These are phyloP conservation scores for Syngnathus acus DNA, from an alignment of 2,797 vertebrate species.

Conservation along the genomic window DNA sequence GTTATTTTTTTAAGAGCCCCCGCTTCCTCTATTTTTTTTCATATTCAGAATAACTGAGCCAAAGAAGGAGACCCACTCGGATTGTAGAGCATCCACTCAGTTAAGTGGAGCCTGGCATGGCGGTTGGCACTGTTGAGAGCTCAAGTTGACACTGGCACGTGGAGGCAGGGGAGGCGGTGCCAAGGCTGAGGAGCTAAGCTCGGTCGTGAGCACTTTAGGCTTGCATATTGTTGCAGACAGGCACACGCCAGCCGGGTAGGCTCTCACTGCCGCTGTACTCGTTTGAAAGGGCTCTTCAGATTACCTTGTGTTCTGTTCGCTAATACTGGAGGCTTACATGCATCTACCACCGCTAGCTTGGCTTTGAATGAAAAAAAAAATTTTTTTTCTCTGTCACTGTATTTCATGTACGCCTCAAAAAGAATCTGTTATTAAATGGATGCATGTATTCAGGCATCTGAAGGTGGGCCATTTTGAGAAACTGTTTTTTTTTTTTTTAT, in stretches of 20 bases:
- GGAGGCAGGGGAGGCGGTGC: slow-evolving; percentile 21
- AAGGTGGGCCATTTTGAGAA: slow-evolving; percentile 49
- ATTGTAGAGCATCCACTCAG: slow-evolving; percentile 11
- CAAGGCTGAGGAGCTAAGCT: slow-evolving; percentile 44
- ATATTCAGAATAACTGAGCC: not conserved
- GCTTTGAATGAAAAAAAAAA: not conserved
- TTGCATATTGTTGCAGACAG: slow-evolving; percentile 45
- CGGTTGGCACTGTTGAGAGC: slow-evolving; percentile 31
- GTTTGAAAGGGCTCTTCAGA: slow-evolving; percentile 36
- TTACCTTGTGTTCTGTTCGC: slow-evolving; percentile 21
- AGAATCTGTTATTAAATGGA: not conserved
- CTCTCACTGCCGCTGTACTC: slow-evolving; percentile 37
- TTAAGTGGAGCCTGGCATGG: slow-evolving; percentile 36
- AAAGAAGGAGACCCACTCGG: not conserved
- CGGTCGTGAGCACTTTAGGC: slow-evolving; percentile 49
- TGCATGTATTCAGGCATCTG: slow-evolving; percentile 17
- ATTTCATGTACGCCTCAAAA: not conserved
- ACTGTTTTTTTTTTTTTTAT: slow-evolving; percentile 11
- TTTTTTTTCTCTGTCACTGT: not conserved
- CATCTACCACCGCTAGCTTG: not conserved
- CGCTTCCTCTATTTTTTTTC: no score
- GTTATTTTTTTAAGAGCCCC: not conserved
- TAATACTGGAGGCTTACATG: slow-evolving; percentile 28
- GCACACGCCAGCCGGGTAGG: slow-evolving; percentile 24
- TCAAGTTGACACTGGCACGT: slow-evolving; percentile 49